Base-by-base conservation (phyloP, 2,888 invertebrate genomes). In the Aphidius colemani region DNA sequence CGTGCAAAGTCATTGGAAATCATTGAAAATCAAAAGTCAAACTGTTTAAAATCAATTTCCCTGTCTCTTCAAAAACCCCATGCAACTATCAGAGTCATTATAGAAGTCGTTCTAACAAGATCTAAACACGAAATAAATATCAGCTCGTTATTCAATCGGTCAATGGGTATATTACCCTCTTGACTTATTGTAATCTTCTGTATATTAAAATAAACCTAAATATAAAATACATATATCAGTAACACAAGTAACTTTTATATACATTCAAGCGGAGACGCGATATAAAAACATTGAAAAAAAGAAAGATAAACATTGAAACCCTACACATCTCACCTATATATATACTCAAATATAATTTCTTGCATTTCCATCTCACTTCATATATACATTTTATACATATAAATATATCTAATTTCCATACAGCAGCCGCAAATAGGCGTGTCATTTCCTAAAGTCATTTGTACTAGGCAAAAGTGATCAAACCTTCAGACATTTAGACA, bases 391-490 rank as follows among this genome's bases (percentile, higher is more conserved):
- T 18, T 18, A 18, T 18, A 18, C 18, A 44, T 30, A 13, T 43
- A 49, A 10, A 10, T 44, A 50, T 9, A 9, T 45, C 44, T 44
- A n/a, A 40, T 39, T 30, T 46, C 43, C 59, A 53, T 44, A 51
- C 53, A 63, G 64, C 79, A 77, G 77, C 76, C 79, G 78, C 68
- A 69, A 73, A 71, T 74, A 72, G 80, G 80, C 80, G 80, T 80
- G 78, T 58, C 79, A 74, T 72, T 79, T 80, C 81, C 80, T 75
- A 69, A 76, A 81, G 73, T 76, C 75, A 79, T 81, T 81, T 80
- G 76, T 79, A 71, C 65, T 55, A 65, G 71, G 64, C 65, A 66
- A 65, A 68, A 67, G 63, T 64, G 68, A 68, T 59, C 60, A 65
- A 2, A 30, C 30, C 30, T 30, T 30, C 2, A 30, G 30, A 30